phyloP scores from a whole-genome alignment of 2,888 invertebrate species.

The Caenorhabditis sinica region DNA sequence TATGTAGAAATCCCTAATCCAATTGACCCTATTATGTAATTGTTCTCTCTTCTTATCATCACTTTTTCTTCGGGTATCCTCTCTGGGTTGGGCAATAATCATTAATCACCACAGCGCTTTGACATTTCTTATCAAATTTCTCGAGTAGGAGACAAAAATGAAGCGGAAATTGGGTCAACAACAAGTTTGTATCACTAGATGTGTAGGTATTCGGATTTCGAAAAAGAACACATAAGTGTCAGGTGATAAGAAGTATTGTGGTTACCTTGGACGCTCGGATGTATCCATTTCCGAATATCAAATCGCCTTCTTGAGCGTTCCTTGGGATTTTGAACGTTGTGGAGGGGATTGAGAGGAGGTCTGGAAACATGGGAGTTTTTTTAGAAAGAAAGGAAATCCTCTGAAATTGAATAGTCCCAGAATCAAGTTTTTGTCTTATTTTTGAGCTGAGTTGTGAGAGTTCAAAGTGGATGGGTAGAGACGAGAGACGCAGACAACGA shows the following conservation, averaged over 20 bases:
- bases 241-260: neutral
- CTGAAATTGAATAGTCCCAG: neutral
- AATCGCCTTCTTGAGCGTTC: slow-evolving; percentile 59
- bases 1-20: neutral
- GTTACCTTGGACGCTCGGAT: slow-evolving; percentile 56
- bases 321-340: slow-evolving; percentile 42
- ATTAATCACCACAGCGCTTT: slow-evolving; percentile 38
- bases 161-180: slow-evolving; percentile 45
- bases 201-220: slow-evolving; percentile 4
- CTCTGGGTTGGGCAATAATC: slow-evolving; percentile 25
- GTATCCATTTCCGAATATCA: slow-evolving; percentile 39
- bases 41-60: neutral
- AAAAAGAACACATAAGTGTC: slow-evolving; percentile 19
- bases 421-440: neutral
- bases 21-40: slow-evolving; percentile 7
- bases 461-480: neutral
- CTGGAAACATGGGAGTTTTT: slow-evolving; percentile 24
- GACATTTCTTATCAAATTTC: slow-evolving; percentile 47
- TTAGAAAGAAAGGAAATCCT: neutral
- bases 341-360: slow-evolving; percentile 52
- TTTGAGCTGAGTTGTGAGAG: neutral
- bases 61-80: neutral
- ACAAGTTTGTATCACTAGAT: slow-evolving; percentile 44
- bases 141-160: neutral
- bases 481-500: too few relatives aligned